Evolutionary conservation across 2,888 invertebrate genomes (phyloP), one percentile per base, ranked within the genome.

Genomic region (Tineola bisselliella): DNA sequence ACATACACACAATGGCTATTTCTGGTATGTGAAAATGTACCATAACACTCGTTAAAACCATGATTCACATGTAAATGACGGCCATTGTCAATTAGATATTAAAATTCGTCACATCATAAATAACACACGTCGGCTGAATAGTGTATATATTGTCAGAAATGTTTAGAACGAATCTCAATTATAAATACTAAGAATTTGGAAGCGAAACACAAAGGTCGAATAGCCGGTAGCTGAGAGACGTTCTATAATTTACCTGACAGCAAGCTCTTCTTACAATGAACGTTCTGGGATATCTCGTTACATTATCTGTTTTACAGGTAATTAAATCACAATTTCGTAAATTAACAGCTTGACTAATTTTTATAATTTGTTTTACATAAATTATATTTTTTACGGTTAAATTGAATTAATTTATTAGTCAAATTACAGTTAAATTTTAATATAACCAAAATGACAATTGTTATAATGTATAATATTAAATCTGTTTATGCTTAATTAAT

Each of bases 281-380:
- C 65, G 43, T 73, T 0, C 44, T 72, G 58, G 74, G 67, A 59
- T 74, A 70, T 66, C 64, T 74, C 38, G 59, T 78, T 12, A 67
- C 72, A 2, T 62, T 77, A 6, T 63, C 68, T n/a, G 73, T 73
- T 66, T 17, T 77, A 8, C 69, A 70, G 67, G 77, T 79, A 66
- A 65, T 63, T 64, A 56, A n/a, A 13, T 38, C 25, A 25, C 25
- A 4, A 25, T 18, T n/a, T n/a, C n/a, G n/a, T n/a, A n/a, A n/a
- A n/a, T n/a, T n/a, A n/a, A n/a, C n/a, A n/a, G n/a, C n/a, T n/a
- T n/a, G n/a, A n/a, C n/a, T n/a, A n/a, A n/a, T n/a, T n/a, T n/a
- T n/a, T n/a, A n/a, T n/a, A n/a, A n/a, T n/a, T n/a, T n/a, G n/a
- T n/a, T n/a, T n/a, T n/a, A n/a, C n/a, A n/a, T n/a, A n/a, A n/a